Evolutionary conservation across 2,888 invertebrate species (phyloP).

Genomic region (Drosophila subquinaria): DNA sequence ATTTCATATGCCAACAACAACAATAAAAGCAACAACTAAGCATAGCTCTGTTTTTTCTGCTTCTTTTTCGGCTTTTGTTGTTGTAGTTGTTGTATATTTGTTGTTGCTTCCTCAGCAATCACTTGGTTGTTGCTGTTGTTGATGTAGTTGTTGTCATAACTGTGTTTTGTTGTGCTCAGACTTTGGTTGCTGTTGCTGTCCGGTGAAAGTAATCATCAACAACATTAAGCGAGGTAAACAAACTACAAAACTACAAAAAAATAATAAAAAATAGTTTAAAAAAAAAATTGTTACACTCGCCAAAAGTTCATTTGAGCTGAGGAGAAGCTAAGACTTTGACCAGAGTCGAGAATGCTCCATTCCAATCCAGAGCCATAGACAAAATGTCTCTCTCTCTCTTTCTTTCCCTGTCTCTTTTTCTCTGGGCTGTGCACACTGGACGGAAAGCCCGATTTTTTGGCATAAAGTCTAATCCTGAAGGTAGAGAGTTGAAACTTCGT

Average conservation of each 20-base stretch:
- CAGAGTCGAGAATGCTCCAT: constrained; percentile 39
- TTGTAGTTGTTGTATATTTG: constrained; percentile 24
- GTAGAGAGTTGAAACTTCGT: no score
- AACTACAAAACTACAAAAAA: constrained; percentile 60
- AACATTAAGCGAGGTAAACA: constrained; percentile 69
- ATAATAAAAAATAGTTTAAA: constrained; percentile 40
- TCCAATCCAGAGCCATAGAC: constrained; percentile 27
- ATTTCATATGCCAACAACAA: constrained; percentile 72
- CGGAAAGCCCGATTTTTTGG: no score
- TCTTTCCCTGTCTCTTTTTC: not conserved
- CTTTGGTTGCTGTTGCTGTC: constrained; percentile 70
- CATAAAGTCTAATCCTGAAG: no score
- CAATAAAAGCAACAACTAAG: constrained; percentile 47
- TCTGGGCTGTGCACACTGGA: constrained; percentile 1
- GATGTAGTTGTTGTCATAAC: constrained; percentile 72
- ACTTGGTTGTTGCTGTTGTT: constrained; percentile 41
- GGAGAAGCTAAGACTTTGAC: constrained; percentile 21
- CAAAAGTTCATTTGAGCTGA: constrained; percentile 57
- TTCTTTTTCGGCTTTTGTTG: constrained; percentile 14
- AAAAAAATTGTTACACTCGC: constrained; percentile 67
- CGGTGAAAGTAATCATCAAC: constrained; percentile 78
- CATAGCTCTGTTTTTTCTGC: constrained; percentile 53
- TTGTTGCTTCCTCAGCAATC: constrained; percentile 56
- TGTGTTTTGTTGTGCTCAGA: constrained; percentile 68
- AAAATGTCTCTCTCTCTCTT: constrained; percentile 15